phyloP scores from a whole-genome alignment of 2,113 vertebrate species.

The Canis aureus region DNA sequence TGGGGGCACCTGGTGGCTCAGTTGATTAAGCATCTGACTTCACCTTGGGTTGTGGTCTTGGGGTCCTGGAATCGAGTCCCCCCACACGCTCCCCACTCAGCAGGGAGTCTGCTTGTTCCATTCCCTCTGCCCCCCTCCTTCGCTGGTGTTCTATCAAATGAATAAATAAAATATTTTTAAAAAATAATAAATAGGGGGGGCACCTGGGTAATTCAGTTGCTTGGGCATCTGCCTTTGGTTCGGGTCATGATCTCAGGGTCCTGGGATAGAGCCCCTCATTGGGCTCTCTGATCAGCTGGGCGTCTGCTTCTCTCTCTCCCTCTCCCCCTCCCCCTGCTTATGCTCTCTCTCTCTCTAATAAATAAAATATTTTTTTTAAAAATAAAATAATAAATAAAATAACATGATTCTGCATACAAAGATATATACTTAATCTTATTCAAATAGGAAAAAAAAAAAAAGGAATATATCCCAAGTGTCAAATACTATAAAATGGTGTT shows the following conservation, averaged over 20 bases:
- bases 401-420: neutral
- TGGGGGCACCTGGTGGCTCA: neutral
- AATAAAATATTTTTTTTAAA: neutral
- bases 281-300: neutral
- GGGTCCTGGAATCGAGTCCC: no score
- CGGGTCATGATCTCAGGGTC: neutral
- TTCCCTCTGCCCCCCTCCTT: no score
- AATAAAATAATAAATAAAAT: neutral
- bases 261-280: neutral
- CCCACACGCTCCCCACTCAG: no score
- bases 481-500: neutral
- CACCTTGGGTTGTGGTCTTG: no score
- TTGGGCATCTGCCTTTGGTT: neutral
- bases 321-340: neutral
- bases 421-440: neutral
- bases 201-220: no score
- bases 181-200: no score
- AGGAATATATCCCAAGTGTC: neutral
- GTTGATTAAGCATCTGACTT: neutral
- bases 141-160: no score
- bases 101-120: no score
- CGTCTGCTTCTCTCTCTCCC: neutral
- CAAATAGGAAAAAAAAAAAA: neutral
- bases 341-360: neutral
- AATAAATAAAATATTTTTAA: no score